Evolutionary conservation across 92 coral and sea anemone species (phyloP), one percentile per base, ranked within the genome.

Genomic region (Virgularia gustaviana): DNA sequence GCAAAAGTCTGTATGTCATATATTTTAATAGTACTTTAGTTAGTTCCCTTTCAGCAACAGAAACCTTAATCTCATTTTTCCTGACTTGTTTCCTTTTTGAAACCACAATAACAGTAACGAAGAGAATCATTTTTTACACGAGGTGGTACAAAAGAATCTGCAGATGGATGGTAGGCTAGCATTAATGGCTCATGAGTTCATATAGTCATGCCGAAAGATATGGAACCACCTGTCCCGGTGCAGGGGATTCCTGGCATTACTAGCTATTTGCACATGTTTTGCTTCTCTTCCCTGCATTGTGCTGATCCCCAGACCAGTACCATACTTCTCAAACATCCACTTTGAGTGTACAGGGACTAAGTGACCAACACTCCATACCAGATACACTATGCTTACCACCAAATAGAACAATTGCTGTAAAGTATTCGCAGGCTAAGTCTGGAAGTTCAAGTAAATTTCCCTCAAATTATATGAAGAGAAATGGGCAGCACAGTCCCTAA

Each of bases 281-380:
- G 84, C 86, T 65, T 86, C 90, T 30, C 90, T 15, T 0, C 90
- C 86, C 58, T 86, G 84, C 87, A 82, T 86, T 11, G 86, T 77
- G 44, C 58, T 68, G 37, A 79, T 63, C 15, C 79, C 72, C 0
- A 75, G 57, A 27, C 89, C 85, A 10, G 49, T 59, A 0, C 76
- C 76, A 70, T 33, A 87, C 60, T 70, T 87, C 8, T 59, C 67
- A 34, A 55, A 82, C 37, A 74, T 31, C 71, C 78, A 68, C 63
- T 65, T 53, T 28, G 65, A 24, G 66, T 78, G 87, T 66, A 66
- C 70, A 59, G 82, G 74, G 34, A 78, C 87, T 11, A 79, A 60
- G 44, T 79, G 81, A 23, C 80, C 90, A 78, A 78, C 44, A 63
- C 78, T 70, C 85, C 87, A 82, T 22, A 86, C 79, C 78, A 32